These are phyloP conservation scores for Diachrysia chrysitis DNA, from an alignment of 2,888 invertebrate genomes.

Conservation along the genomic window DNA sequence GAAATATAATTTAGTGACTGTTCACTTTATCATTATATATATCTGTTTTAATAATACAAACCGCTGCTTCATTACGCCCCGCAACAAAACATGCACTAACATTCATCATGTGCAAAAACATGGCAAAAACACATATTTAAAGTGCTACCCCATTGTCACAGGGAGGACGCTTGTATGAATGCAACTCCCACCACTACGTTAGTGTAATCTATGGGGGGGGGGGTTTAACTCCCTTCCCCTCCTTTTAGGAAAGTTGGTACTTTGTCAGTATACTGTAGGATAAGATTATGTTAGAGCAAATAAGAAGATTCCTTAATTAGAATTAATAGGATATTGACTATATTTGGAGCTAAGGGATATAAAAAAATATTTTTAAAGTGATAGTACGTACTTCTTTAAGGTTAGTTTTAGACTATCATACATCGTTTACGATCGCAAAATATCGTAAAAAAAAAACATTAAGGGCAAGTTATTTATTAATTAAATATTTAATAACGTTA, in stretches of 20 bases:
- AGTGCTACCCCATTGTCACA: conserved; percentile 40
- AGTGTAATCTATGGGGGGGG: conserved; percentile 34
- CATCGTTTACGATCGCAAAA: too few relatives aligned
- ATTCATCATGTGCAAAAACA: conserved; percentile 9
- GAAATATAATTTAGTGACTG: not conserved
- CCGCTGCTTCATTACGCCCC: not conserved
- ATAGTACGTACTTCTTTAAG: too few relatives aligned
- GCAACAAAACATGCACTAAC: not conserved
- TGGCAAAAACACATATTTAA: conserved; percentile 29
- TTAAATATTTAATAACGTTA: too few relatives aligned
- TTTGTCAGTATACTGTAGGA: conserved; percentile 16
- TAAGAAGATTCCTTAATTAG: not conserved
- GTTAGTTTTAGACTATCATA: too few relatives aligned
- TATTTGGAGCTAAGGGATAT: too few relatives aligned
- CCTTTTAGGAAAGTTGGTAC: not conserved
- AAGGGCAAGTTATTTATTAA: too few relatives aligned
- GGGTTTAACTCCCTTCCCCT: not conserved
- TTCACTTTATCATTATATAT: not conserved
- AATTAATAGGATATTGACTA: not conserved
- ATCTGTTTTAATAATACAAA: not conserved
- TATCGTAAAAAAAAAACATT: too few relatives aligned
- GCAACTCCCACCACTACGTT: conserved; percentile 42
- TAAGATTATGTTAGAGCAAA: too few relatives aligned
- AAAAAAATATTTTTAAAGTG: too few relatives aligned
- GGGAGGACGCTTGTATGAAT: conserved; percentile 50